phyloP scores from a whole-genome alignment of 2,888 invertebrate species.

The Teleogryllus oceanicus region DNA sequence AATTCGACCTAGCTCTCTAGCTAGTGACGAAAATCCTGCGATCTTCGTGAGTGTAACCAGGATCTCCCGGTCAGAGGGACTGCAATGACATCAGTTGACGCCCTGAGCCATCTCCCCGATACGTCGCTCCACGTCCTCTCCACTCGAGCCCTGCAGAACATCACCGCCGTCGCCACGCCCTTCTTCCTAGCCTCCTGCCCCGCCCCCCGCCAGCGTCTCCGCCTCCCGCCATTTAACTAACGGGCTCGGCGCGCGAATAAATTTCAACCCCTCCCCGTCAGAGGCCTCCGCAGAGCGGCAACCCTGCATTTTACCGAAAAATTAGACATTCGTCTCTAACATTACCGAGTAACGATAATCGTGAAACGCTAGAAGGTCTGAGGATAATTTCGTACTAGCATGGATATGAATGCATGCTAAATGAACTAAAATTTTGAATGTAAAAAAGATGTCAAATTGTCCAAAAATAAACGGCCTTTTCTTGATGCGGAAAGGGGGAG shows the following conservation, averaged over 20 bases:
- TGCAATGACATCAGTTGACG: too few species aligned
- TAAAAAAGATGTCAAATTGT: constrained; percentile 18
- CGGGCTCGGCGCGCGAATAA: constrained; percentile 7
- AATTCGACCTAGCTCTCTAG: too few species aligned
- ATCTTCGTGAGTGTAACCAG: too few species aligned
- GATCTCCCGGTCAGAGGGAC: too few species aligned
- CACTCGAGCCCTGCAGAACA: too few species aligned
- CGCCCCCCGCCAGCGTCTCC: background rate
- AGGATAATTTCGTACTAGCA: background rate
- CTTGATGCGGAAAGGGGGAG: constrained; percentile 6
- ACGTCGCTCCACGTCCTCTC: too few species aligned
- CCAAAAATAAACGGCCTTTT: constrained; percentile 18
- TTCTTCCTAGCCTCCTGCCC: too few species aligned
- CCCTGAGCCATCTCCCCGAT: too few species aligned
- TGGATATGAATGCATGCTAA: constrained; percentile 10
- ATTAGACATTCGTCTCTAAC: constrained; percentile 18
- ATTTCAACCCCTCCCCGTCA: background rate
- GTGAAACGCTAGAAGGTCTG: constrained; percentile 10
- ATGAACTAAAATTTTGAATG: constrained; percentile 1
- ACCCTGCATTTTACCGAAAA: constrained; percentile 8
- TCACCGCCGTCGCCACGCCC: too few species aligned
- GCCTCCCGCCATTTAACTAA: background rate
- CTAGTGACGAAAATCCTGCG: too few species aligned
- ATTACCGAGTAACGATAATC: background rate
- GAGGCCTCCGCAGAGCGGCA: background rate